These are phyloP conservation scores for Belonocnema kinseyi DNA, from an alignment of 1,140 invertebrate genomes.

Conservation along the genomic window DNA sequence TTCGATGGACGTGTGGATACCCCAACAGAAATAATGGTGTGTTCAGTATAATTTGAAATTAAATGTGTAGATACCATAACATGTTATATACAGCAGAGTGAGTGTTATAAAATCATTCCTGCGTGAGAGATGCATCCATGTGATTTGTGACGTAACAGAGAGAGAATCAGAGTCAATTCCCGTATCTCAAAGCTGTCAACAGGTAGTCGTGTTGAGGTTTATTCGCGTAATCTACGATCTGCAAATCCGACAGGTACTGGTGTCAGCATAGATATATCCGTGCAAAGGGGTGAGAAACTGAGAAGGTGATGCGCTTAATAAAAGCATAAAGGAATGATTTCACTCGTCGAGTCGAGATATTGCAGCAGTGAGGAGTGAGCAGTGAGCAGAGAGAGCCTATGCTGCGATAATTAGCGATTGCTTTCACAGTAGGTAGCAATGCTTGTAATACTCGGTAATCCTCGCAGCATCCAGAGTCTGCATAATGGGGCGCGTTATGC, in stretches of 20 bases:
- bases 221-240: constrained; percentile 31
- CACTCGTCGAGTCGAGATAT: constrained; percentile 10
- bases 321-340: constrained; percentile 26
- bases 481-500: constrained; percentile 21
- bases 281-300: neutral
- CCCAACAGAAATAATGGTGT: too few species aligned
- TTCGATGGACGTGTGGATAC: too few species aligned
- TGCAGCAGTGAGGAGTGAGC: neutral
- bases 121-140: neutral
- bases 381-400: neutral
- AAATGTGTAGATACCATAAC: neutral
- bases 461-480: neutral
- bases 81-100: neutral
- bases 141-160: constrained; percentile 20
- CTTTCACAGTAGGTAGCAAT: constrained; percentile 24
- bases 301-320: constrained; percentile 25
- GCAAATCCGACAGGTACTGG: constrained; percentile 29
- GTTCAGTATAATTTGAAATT: too few species aligned
- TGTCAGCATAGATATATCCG: neutral
- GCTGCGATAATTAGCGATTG: constrained; percentile 26
- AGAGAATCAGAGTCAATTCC: constrained; percentile 10
- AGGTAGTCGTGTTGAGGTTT: constrained; percentile 26
- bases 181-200: constrained; percentile 30
- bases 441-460: constrained; percentile 18
- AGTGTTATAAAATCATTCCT: constrained; percentile 6